Percentiles rank a stretch among this genome's conserved stretches.
Evolutionary conservation across 1,140 invertebrate genomes (phyloP).

Genomic region (Pachyrhynchus sulphureomaculatus): DNA sequence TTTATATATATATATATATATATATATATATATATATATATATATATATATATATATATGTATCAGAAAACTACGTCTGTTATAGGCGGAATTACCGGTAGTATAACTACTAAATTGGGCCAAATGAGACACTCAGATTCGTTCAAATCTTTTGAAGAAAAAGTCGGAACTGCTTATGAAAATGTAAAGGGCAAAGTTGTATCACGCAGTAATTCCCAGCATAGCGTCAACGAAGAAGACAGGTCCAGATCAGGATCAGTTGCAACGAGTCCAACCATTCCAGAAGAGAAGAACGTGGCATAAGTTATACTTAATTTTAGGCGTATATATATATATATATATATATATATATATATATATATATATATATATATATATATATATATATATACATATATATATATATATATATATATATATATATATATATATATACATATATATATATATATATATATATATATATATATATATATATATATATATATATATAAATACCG

Average conservation of each 20-base stretch:
- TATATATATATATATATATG: no score
- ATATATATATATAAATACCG: no score
- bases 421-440: no score
- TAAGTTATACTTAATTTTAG: constrained; percentile 44
- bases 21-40: no score
- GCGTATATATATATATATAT: no score
- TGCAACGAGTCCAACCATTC: constrained; percentile 70
- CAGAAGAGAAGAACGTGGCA: constrained; percentile 64
- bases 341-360: no score
- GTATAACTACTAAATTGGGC: constrained; percentile 80
- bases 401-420: no score
- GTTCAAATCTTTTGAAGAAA: constrained; percentile 95
- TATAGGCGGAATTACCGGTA: constrained; percentile 82
- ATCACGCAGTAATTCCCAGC: constrained; percentile 83
- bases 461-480: no score
- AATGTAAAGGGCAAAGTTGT: constrained; percentile 90
- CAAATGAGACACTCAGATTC: constrained; percentile 95
- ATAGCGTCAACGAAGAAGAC: constrained; percentile 85
- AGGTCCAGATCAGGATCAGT: constrained; percentile 68
- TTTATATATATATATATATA: no score
- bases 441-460: no score
- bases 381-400: no score
- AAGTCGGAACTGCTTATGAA: constrained; percentile 88
- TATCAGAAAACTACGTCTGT: constrained; percentile 91
- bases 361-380: no score